These are phyloP conservation scores for Nesometra sesokonis DNA, from an alignment of 35 echinoderm and acorn worm genomes.

Conservation along the genomic window DNA sequence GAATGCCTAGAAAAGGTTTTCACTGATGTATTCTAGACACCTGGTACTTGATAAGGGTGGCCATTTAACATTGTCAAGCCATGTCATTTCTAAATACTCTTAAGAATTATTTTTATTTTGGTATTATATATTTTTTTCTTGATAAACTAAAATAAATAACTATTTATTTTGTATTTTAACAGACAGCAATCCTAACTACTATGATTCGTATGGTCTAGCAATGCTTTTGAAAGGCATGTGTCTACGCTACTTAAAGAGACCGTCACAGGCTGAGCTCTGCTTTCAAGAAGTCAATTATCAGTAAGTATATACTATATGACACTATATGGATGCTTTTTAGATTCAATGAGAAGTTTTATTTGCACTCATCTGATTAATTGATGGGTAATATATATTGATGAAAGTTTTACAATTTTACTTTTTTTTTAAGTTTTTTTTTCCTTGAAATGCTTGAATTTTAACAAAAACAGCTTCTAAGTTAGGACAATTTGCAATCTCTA, in stretches of 20 bases:
- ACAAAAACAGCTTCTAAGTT: no score
- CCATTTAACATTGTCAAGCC: no score
- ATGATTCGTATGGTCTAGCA: slow-evolving; percentile 69
- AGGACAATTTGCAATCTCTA: no score
- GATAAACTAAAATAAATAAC: no score
- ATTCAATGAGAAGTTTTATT: not conserved
- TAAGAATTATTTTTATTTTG: no score
- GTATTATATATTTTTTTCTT: no score
- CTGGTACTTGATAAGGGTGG: no score
- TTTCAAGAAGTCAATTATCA: slow-evolving; percentile 87
- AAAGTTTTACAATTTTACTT: no score
- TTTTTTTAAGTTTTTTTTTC: no score
- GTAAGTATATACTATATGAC: slow-evolving; percentile 75
- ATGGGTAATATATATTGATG: not conserved
- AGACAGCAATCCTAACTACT: slow-evolving; percentile 40
- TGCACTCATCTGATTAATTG: not conserved
- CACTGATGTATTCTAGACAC: no score
- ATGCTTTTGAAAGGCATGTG: slow-evolving; percentile 93
- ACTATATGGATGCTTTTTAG: not conserved
- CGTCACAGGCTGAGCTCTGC: slow-evolving; percentile 87
- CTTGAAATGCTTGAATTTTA: not conserved
- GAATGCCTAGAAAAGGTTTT: no score
- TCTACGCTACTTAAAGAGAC: slow-evolving; percentile 52
- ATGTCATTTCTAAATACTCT: no score
- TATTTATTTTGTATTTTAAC: not conserved